A percentile compares a stretch with the other conserved stretches of the same genome.
Evolutionary conservation across 2,888 invertebrate genomes (phyloP).

Genomic region (Candidula unifasciata): DNA sequence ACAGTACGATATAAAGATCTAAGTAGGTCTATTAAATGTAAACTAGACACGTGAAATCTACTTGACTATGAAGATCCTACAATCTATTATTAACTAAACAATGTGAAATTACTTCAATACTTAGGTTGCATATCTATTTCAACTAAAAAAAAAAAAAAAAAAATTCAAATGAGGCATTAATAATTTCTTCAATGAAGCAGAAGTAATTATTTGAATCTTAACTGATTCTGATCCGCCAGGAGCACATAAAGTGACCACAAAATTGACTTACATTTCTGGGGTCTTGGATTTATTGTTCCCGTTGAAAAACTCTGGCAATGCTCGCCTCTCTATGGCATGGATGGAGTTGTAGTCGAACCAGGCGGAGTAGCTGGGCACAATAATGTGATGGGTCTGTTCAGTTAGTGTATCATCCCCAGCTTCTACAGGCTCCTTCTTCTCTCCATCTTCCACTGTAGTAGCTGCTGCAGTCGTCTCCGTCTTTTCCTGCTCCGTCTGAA

Average conservation of each 20-base stretch:
- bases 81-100: too few relatives aligned
- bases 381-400: conserved; percentile 96
- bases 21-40: too few relatives aligned
- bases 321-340: conserved; percentile 97
- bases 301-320: conserved; percentile 98
- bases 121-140: too few relatives aligned
- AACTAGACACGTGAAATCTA: too few relatives aligned
- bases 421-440: conserved; percentile 77
- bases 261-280: conserved; percentile 86
- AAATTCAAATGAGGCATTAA: too few relatives aligned
- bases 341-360: conserved; percentile 99
- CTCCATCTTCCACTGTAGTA: conserved; percentile 57
- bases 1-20: too few relatives aligned
- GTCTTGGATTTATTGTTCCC: conserved; percentile 98
- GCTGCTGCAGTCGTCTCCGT: conserved; percentile 55
- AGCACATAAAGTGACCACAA: background rate
- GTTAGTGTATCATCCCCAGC: conserved; percentile 96
- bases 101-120: too few relatives aligned
- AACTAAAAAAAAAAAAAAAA: too few relatives aligned
- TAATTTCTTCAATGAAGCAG: too few relatives aligned
- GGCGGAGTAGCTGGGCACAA: conserved; percentile 95
- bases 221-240: too few relatives aligned
- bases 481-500: conserved; percentile 40
- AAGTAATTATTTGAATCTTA: too few relatives aligned
- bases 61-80: too few relatives aligned